Percentiles rank a stretch among this genome's conserved stretches.
phyloP scores from a whole-genome alignment of 1,140 invertebrate species.

The Drosophila guanche region DNA sequence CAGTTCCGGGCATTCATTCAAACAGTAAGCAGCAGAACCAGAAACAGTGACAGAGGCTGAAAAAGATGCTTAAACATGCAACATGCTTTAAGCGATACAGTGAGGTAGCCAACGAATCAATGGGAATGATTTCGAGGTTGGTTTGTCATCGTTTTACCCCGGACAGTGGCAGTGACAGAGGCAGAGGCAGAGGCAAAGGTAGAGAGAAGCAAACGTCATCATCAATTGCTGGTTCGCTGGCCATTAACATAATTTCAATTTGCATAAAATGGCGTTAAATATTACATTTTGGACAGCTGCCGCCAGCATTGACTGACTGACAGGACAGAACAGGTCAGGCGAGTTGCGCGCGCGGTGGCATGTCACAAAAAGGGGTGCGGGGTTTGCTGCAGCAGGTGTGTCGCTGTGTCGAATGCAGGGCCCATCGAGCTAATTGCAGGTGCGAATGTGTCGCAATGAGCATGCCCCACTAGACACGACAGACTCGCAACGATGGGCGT shows the following conservation, averaged over 20 bases:
- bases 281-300: conserved; percentile 73
- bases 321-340: conserved; percentile 10
- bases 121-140: conserved; percentile 5
- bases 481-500: conserved; percentile 8
- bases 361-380: neutral
- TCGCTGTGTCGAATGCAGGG: conserved; percentile 11
- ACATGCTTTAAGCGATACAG: conserved; percentile 64
- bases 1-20: conserved; percentile 53
- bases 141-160: neutral
- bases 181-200: neutral
- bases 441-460: conserved; percentile 70
- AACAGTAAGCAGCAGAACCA: conserved; percentile 18
- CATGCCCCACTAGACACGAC: conserved; percentile 55
- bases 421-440: conserved; percentile 72
- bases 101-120: conserved; percentile 38
- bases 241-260: conserved; percentile 82
- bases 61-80: conserved; percentile 52
- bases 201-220: conserved; percentile 23
- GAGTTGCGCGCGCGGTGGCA: neutral
- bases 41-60: conserved; percentile 28
- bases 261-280: conserved; percentile 79
- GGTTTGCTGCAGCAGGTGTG: conserved; percentile 1
- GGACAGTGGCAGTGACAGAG: no score
- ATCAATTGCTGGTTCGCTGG: conserved; percentile 45
- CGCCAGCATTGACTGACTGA: conserved; percentile 44